A percentile compares a stretch with the other conserved stretches of the same genome.
These are phyloP conservation scores for Papilio protenor DNA, from an alignment of 2,888 invertebrate species.

Conservation along the genomic window DNA sequence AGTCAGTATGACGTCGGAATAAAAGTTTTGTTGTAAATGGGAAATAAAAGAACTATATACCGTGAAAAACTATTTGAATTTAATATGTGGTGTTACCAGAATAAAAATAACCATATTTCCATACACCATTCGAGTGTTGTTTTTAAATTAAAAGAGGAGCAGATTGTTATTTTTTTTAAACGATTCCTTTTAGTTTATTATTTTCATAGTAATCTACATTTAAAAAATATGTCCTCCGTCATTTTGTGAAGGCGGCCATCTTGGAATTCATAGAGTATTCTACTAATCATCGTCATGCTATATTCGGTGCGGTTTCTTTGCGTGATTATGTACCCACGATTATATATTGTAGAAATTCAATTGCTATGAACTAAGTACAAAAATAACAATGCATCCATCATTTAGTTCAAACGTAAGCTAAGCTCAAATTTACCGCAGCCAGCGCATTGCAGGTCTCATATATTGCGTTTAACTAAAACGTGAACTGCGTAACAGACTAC, in stretches of 20 bases:
- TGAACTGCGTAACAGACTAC: slow-evolving; percentile 25
- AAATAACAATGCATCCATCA: slow-evolving; percentile 23
- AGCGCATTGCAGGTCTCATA: slow-evolving; percentile 27
- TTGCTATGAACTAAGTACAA: not conserved
- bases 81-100: not conserved
- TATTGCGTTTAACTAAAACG: slow-evolving; percentile 28
- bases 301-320: too few species aligned
- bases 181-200: too few species aligned
- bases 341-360: not conserved
- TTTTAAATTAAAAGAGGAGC: too few species aligned
- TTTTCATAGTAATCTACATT: too few species aligned
- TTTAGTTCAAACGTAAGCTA: slow-evolving; percentile 27
- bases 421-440: slow-evolving; percentile 20
- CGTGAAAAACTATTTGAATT: slow-evolving; percentile 10
- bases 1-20: slow-evolving; percentile 4
- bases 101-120: too few species aligned
- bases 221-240: too few species aligned
- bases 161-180: too few species aligned
- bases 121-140: too few species aligned
- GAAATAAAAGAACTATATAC: not conserved
- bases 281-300: too few species aligned
- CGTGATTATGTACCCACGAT: too few species aligned
- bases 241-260: too few species aligned
- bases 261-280: too few species aligned
- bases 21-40: not conserved